phyloP scores from a whole-genome alignment of 2,888 invertebrate species.

The Catocala fraxini region DNA sequence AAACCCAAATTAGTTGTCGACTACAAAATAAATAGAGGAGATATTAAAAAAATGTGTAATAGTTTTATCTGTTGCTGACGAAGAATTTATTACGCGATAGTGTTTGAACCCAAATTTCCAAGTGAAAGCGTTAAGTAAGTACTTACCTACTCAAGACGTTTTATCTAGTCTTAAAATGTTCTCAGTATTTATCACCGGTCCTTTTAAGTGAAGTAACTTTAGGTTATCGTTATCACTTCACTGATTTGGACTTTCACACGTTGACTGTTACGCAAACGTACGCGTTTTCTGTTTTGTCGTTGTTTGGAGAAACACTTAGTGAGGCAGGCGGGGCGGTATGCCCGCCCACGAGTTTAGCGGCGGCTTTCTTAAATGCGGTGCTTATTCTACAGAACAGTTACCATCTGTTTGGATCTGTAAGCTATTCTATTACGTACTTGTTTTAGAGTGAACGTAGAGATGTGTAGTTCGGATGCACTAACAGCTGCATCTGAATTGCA shows the following conservation, averaged over 20 bases:
- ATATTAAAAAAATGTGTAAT: constrained; percentile 37
- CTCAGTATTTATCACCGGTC: constrained; percentile 60
- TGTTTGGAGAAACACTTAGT: constrained; percentile 66
- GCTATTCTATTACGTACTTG: not conserved
- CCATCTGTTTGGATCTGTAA: constrained; percentile 28
- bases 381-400: constrained; percentile 31
- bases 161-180: constrained; percentile 58
- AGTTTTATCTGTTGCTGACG: constrained; percentile 35
- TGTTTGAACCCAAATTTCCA: constrained; percentile 33
- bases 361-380: constrained; percentile 48
- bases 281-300: constrained; percentile 61
- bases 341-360: constrained; percentile 44
- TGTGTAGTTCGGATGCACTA: too few relatives aligned
- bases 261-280: constrained; percentile 67
- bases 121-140: constrained; percentile 47
- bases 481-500: too few relatives aligned
- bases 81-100: constrained; percentile 49
- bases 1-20: constrained; percentile 39
- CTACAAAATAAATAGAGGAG: constrained; percentile 63
- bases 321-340: constrained; percentile 43
- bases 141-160: constrained; percentile 33
- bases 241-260: constrained; percentile 73
- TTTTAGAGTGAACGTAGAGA: not conserved
- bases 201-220: constrained; percentile 69
- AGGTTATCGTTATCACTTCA: constrained; percentile 63